A percentile compares a stretch with the other conserved stretches of the same genome.
phyloP scores from a whole-genome alignment of 2,888 invertebrate genomes.

The Phlogophora meticulosa region DNA sequence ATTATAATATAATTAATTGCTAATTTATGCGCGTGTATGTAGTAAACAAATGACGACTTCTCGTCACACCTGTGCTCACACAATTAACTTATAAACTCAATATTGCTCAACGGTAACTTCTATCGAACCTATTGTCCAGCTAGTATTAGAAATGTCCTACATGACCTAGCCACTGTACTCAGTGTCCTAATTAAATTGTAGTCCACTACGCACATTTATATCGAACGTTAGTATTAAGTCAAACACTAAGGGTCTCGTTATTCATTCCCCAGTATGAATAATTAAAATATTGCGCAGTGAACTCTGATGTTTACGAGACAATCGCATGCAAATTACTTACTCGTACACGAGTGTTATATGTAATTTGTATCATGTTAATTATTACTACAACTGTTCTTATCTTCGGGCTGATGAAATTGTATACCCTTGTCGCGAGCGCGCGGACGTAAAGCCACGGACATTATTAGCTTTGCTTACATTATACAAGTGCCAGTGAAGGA shows the following conservation, averaged over 20 bases:
- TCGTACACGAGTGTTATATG: constrained; percentile 71
- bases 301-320: constrained; percentile 77
- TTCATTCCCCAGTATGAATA: constrained; percentile 68
- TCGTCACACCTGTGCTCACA: constrained; percentile 66
- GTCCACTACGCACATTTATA: constrained; percentile 53
- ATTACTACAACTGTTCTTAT: constrained; percentile 74
- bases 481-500: constrained; percentile 21
- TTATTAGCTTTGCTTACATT: constrained; percentile 60
- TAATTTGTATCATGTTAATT: constrained; percentile 77
- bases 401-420: constrained; percentile 74
- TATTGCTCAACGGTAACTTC: constrained; percentile 42
- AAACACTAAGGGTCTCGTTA: constrained; percentile 63
- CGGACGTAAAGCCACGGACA: constrained; percentile 62
- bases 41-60: constrained; percentile 70
- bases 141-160: constrained; percentile 32
- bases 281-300: constrained; percentile 77
- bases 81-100: constrained; percentile 46
- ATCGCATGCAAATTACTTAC: constrained; percentile 73
- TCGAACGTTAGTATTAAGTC: constrained; percentile 56
- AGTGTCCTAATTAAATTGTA: constrained; percentile 53
- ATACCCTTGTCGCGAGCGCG: constrained; percentile 71
- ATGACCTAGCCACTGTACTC: constrained; percentile 29
- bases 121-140: constrained; percentile 21
- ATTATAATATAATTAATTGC: constrained; percentile 78
- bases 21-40: constrained; percentile 77